Evolutionary conservation across 2,888 invertebrate species (phyloP), one percentile per base, ranked within the genome.

Genomic region (Melolontha melolontha): DNA sequence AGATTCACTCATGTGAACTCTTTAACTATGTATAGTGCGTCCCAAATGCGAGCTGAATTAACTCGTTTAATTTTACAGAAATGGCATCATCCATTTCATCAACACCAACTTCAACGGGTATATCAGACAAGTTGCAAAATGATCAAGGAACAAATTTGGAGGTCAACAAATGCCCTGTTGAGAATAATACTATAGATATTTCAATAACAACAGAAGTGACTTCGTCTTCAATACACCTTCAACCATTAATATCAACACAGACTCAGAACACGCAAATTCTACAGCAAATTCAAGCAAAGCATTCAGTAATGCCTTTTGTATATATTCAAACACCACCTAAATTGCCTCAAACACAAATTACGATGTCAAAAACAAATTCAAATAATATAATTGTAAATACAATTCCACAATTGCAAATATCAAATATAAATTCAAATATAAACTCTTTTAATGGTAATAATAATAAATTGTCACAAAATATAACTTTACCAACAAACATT

Each of bases 311-410:
- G n/a, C 88, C 87, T 74, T 83, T 89, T 72, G 87, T 89, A 42
- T 89, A 88, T 75, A 87, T 89, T 66, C 88, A 88, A 78, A 86
- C 87, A 22, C 85, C 86, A 0, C 83, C 85, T 12, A 74, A 62
- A 70, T 71, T 69, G 59, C 73, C 29, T 64, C 71, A 47, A 62
- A 68, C 44, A 66, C 68, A 74, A 67, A 77, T 74, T 66, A 57
- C 74, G 52, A 73, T 74, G 51, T 73, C 74, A 67, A 72, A 76
- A 66, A 69, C 76, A 39, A 72, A 68, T 55, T 71, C 69, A 17
- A 73, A 69, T 66, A 78, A 77, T 65, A 70, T 77, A 47, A 69
- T 78, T 14, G 72, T 76, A 11, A 77, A 77, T 64, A 70, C 75
- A 1, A 54, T 77, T 16, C 73, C 78, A n/a, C 77, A 77, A 51